phyloP scores from a whole-genome alignment of 2,888 invertebrate genomes.

The Cantharis rufa region DNA sequence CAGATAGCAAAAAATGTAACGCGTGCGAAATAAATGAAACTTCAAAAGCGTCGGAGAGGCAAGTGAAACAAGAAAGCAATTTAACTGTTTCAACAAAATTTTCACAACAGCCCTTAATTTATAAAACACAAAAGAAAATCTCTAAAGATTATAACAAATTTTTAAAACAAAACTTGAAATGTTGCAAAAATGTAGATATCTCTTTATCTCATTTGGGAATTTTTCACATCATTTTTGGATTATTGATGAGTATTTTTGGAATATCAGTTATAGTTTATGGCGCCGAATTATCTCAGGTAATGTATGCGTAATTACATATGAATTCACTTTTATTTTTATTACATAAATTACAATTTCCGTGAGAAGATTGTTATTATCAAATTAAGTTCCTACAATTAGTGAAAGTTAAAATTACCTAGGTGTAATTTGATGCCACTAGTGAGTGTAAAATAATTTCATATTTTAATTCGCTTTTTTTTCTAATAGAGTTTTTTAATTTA shows the following conservation, averaged over 20 bases:
- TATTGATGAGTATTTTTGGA: slow-evolving; percentile 66
- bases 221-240: slow-evolving; percentile 66
- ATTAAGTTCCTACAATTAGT: background rate
- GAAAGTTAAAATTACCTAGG: background rate
- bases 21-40: background rate
- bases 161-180: slow-evolving; percentile 49
- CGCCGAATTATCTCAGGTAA: slow-evolving; percentile 56
- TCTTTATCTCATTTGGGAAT: slow-evolving; percentile 62
- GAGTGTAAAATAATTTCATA: background rate
- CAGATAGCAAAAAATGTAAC: background rate
- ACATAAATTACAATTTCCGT: background rate
- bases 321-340: background rate
- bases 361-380: background rate
- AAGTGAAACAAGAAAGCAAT: background rate
- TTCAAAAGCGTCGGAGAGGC: background rate
- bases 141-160: slow-evolving; percentile 38
- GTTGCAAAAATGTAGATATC: background rate
- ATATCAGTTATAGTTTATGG: slow-evolving; percentile 67
- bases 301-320: background rate
- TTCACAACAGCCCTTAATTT: slow-evolving; percentile 17
- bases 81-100: background rate
- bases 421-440: background rate
- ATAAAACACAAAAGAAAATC: slow-evolving; percentile 47
- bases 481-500: background rate
- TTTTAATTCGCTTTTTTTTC: background rate